Conservation (phyloP, 2,888 invertebrate species). For the Drosophila vallismaia region DNA sequence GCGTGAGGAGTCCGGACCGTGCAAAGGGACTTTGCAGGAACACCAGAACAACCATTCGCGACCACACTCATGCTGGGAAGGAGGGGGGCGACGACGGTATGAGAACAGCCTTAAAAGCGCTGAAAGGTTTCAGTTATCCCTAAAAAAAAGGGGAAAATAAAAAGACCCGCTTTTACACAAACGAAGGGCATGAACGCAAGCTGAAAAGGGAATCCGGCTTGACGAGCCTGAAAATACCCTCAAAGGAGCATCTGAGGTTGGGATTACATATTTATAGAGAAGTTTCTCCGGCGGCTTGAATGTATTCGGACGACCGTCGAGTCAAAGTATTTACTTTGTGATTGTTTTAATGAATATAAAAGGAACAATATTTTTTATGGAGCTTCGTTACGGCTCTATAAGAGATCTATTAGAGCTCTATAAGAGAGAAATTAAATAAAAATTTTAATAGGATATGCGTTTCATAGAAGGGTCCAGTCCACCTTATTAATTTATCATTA, state of each 20-base stretch:
- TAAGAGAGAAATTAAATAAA: neutral
- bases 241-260: constrained; percentile 26
- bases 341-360: constrained; percentile 21
- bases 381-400: neutral
- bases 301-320: neutral
- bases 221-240: constrained; percentile 44
- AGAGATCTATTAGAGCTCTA: no score
- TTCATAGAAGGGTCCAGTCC: neutral
- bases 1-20: constrained; percentile 41
- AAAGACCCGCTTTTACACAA: constrained; percentile 16
- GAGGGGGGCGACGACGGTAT: neutral
- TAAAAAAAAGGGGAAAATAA: constrained; percentile 14
- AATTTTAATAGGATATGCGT: neutral
- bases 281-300: neutral
- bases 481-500: neutral
- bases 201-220: constrained; percentile 23
- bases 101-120: constrained; percentile 55
- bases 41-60: constrained; percentile 39
- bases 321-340: neutral
- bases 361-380: neutral
- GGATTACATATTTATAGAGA: constrained; percentile 23
- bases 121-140: constrained; percentile 57
- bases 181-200: constrained; percentile 26
- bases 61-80: constrained; percentile 11
- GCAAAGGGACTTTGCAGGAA: constrained; percentile 32